Evolutionary conservation across 2,888 invertebrate species (phyloP), one percentile per base, ranked within the genome.

Genomic region (Caenorhabditis sp.): DNA sequence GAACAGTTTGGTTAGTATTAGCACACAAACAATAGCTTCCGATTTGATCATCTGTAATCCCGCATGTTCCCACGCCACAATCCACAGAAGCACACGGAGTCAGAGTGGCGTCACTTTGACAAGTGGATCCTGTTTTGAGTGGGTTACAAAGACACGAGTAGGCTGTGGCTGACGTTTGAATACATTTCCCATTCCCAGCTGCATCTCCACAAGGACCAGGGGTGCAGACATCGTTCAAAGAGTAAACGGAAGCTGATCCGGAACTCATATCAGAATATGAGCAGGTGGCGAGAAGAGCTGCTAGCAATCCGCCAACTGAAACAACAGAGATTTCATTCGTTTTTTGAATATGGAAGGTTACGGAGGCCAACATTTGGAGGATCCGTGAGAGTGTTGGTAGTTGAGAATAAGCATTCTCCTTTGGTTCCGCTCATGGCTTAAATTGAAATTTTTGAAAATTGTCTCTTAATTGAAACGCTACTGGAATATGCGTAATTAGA

Each of bases 381-480:
- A 22, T 49, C 26, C 1, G 82, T 82, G 24, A 82, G 73, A 24
- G 82, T 73, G 31, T 82, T 82, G 0, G 73, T 54, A 8, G 82
- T 82, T 0, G 82, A 82, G 49, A 82, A 77, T 0, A 82, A 54
- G 54, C 82, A 82, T 47, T 82, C 22, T 19, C 73, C 82, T 44
- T 58, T 66, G 12, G 82, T 77, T 19, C 82, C 82, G 38, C 77
- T 77, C 82, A 82, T 82, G 19, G 82, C 82, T 82, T 24, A 51
- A 82, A 26, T 22, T n/a, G 0, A 22, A 31, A 14, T 31, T 44
- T 22, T 47, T 19, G 6, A 1, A 19, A 8, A 1, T n/a, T 19
- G 14, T 19, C 0, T 7, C n/a, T 14, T 2, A 19, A 63, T 1
- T 26, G 10, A 24, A 31, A n/a, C 28, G 12, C 2, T 26, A 84